Conservation (phyloP, 2,113 vertebrate genomes). For the Eclectus roratus region DNA sequence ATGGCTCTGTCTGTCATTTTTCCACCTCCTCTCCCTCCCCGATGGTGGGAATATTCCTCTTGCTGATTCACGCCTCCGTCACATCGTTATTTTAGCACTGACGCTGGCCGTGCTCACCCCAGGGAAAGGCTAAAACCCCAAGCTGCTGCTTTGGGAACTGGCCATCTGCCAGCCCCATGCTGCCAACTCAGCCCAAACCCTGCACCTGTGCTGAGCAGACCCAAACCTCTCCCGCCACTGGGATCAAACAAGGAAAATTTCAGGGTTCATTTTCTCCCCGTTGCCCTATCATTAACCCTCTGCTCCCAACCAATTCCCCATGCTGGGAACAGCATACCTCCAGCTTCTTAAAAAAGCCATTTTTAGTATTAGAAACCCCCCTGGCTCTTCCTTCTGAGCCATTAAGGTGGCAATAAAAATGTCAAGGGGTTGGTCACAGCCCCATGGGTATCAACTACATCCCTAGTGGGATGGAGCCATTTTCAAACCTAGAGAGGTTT, state of each 20-base stretch:
- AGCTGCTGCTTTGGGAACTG: not conserved
- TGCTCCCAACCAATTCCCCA: rapidly evolving
- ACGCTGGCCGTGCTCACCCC: not conserved
- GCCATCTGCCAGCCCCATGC: constrained; percentile 14
- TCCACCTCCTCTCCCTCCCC: not conserved
- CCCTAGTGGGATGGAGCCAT: not conserved
- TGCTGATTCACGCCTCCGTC: not conserved
- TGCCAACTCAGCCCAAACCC: not conserved
- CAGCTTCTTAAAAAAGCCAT: rapidly evolving
- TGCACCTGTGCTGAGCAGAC: constrained; percentile 2
- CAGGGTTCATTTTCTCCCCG: not conserved
- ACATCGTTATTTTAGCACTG: not conserved
- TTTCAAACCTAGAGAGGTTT: not conserved
- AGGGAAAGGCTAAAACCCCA: constrained; percentile 20
- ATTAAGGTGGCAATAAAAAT: not conserved
- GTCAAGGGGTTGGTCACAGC: not conserved
- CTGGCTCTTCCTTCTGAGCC: not conserved
- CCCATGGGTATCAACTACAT: rapidly evolving
- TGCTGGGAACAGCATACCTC: not conserved
- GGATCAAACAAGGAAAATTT: not conserved
- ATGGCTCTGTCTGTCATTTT: not conserved
- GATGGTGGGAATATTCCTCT: constrained; percentile 33
- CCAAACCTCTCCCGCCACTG: not conserved
- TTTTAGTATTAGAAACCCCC: not conserved
- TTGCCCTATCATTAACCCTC: not conserved